Evolutionary conservation across 2,888 invertebrate species (phyloP), one percentile per base, ranked within the genome.

Genomic region (Argynnis bischoffii): DNA sequence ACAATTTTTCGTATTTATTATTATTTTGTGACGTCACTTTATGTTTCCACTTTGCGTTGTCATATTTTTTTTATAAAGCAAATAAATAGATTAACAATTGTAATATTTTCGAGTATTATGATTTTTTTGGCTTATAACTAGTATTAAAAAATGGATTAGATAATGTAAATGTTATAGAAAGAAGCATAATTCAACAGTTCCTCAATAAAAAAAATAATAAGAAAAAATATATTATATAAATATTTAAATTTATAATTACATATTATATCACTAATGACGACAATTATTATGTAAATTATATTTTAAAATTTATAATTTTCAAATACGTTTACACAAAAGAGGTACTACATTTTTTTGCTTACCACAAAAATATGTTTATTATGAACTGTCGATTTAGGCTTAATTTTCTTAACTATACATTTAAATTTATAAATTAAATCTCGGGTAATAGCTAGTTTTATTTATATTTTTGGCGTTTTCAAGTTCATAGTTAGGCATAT

Each of bases 401-500:
- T 41, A 41, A 41, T 41, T 41, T 8, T 11, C 11, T 8, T 11
- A 41, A 2, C 3, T 11, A 41, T 41, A 41, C 35, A 41, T 0
- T 41, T 41, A 1, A 0, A 5, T n/a, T 53, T 53, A 26, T 26
- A 21, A 3, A 53, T 47, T 26, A 31, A 60, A 16, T 51, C 51
- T 18, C 51, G 61, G 51, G 51, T 60, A 61, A 51, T 61, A 51
- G 51, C 61, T 61, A 61, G 59, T 48, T 70, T 59, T 68, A 67
- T 69, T 69, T 71, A 71, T 41, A 41, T 41, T 41, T 35, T 67
- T 69, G 71, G 68, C 69, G 53, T 69, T 67, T 70, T 74, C 64
- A 57, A 51, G 21, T 53, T 48, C 51, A 72, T 86, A 86, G 85
- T 76, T 86, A 87, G 86, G 79, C 70, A 72, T 81, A 78, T 84